phyloP scores from a whole-genome alignment of 2,888 invertebrate species.

The Andrena hattorfiana region DNA sequence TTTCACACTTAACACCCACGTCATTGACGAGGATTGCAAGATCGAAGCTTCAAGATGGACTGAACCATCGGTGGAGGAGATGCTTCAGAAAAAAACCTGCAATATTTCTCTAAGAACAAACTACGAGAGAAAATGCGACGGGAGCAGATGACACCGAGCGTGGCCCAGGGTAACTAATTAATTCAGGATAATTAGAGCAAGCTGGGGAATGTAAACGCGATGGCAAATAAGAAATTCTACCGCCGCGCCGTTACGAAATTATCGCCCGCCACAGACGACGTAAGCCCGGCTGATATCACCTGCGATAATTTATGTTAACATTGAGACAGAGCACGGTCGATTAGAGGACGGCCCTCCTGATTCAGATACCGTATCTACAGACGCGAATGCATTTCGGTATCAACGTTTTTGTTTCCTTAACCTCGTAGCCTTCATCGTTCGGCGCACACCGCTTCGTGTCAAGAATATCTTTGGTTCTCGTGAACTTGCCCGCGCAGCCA shows the following conservation, averaged over 20 bases:
- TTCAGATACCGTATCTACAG: constrained; percentile 77
- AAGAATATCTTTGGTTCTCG: constrained; percentile 11
- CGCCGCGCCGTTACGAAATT: constrained; percentile 61
- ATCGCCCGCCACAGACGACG: constrained; percentile 60
- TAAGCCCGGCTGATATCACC: constrained; percentile 70
- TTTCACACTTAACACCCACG: too few relatives aligned
- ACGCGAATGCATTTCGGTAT: constrained; percentile 72
- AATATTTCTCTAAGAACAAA: too few relatives aligned
- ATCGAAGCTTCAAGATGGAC: too few relatives aligned
- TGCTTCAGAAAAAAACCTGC: too few relatives aligned
- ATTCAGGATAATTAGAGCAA: constrained; percentile 2
- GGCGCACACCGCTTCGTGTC: background rate
- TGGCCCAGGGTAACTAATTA: background rate
- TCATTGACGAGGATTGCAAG: too few relatives aligned
- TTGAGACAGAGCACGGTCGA: constrained; percentile 77
- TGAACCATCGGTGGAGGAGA: too few relatives aligned
- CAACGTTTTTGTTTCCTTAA: constrained; percentile 72
- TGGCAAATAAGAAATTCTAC: constrained; percentile 34
- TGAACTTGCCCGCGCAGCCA: background rate
- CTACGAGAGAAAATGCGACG: too few relatives aligned
- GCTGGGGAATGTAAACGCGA: background rate
- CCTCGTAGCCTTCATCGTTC: constrained; percentile 69
- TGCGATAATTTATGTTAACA: constrained; percentile 80
- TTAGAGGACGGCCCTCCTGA: constrained; percentile 75
- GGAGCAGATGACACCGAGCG: too few relatives aligned